Evolutionary conservation across 2,113 vertebrate genomes (phyloP).

Genomic region (Alaudala cheleensis): DNA sequence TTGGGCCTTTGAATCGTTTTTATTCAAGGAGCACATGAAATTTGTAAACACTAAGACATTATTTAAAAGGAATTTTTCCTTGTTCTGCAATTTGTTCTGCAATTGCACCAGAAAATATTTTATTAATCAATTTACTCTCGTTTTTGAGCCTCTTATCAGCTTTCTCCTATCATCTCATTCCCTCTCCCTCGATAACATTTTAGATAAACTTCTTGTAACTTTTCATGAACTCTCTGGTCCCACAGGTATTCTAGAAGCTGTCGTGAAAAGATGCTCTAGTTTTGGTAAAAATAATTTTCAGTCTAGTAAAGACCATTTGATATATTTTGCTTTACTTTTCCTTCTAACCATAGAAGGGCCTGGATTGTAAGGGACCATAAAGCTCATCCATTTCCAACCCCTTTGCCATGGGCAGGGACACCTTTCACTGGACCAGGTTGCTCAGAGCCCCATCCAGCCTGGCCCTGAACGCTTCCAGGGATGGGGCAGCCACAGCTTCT

Average conservation of each 20-base stretch:
- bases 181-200: neutral
- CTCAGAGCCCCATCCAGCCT: fast-evolving
- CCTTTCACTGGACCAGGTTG: fast-evolving
- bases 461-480: neutral
- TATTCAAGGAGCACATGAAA: neutral
- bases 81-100: too few species aligned
- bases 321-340: neutral
- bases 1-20: too few species aligned
- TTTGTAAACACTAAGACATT: neutral
- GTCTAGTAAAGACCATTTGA: neutral
- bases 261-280: neutral
- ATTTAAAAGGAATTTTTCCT: neutral
- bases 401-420: neutral
- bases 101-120: neutral
- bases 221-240: neutral
- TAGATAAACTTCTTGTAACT: neutral
- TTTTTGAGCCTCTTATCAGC: neutral
- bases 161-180: neutral
- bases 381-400: fast-evolving
- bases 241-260: neutral
- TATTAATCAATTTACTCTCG: neutral
- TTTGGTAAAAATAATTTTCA: neutral
- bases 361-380: neutral
- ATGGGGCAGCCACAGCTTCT: neutral
- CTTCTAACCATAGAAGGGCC: neutral